Conservation (phyloP, 2,888 invertebrate genomes). For the Tetramorium bicarinatum region DNA sequence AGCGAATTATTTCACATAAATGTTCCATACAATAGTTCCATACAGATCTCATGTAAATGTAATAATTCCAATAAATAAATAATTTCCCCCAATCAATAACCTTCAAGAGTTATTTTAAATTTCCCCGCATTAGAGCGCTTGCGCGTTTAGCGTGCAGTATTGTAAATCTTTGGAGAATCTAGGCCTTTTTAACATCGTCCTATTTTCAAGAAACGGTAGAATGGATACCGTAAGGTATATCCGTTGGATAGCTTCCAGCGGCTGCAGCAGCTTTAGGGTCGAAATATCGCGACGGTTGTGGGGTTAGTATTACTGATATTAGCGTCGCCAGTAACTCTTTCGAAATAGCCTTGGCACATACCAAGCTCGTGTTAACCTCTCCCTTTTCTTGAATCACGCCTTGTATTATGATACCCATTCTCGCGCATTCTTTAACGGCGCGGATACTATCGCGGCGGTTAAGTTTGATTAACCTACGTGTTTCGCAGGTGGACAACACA, state of each 20-base stretch:
- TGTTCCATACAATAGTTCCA: background rate
- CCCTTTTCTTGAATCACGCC: slow-evolving; percentile 67
- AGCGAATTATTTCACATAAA: slow-evolving; percentile 1
- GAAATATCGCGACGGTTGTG: slow-evolving; percentile 74
- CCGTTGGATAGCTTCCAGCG: slow-evolving; percentile 80
- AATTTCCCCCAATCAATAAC: background rate
- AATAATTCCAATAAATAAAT: background rate
- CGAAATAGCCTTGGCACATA: slow-evolving; percentile 82
- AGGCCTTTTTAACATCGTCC: slow-evolving; percentile 75
- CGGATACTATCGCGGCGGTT: background rate
- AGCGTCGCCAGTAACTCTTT: slow-evolving; percentile 82
- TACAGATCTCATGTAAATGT: background rate
- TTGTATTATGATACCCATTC: slow-evolving; percentile 43
- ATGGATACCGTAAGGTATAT: slow-evolving; percentile 70
- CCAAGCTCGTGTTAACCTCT: slow-evolving; percentile 62
- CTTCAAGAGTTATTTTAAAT: background rate
- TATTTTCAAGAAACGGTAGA: slow-evolving; percentile 59
- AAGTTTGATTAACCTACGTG: background rate
- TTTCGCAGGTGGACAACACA: background rate
- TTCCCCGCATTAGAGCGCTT: background rate
- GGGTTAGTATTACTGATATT: slow-evolving; percentile 82
- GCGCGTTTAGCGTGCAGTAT: slow-evolving; percentile 33
- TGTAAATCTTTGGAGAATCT: slow-evolving; percentile 64
- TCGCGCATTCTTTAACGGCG: slow-evolving; percentile 50
- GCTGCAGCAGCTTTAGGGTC: slow-evolving; percentile 68